These are phyloP conservation scores for Pleuronectes platessa DNA, from an alignment of 2,113 vertebrate species.

Conservation along the genomic window DNA sequence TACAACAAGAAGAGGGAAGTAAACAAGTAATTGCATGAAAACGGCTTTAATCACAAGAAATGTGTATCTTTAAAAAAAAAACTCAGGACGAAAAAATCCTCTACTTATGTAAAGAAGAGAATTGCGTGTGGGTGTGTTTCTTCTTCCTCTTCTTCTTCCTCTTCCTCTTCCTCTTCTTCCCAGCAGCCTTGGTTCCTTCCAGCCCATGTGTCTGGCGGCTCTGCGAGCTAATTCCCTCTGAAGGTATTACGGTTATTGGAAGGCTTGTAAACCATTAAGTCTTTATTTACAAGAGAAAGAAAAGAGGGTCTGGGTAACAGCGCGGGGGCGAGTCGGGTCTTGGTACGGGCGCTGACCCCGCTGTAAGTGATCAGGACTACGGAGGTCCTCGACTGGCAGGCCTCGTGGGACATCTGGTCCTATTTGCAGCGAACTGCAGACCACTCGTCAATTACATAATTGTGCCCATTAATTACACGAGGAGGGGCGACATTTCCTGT, in stretches of 20 bases:
- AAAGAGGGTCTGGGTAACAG: constrained; percentile 62
- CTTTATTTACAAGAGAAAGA: constrained; percentile 81
- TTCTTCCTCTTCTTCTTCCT: not conserved
- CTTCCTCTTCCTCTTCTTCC: constrained; percentile 11
- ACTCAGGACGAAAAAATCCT: not conserved
- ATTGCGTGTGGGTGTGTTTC: constrained; percentile 12
- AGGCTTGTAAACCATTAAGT: constrained; percentile 82
- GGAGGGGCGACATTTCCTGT: constrained; percentile 68
- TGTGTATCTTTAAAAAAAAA: not conserved
- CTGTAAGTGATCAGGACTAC: constrained; percentile 58
- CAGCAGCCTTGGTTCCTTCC: constrained; percentile 19
- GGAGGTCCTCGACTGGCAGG: constrained; percentile 19
- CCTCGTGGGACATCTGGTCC: constrained; percentile 73
- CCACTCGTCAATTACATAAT: constrained; percentile 79
- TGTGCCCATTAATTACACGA: constrained; percentile 79
- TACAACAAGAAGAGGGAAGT: constrained; percentile 26
- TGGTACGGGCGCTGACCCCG: constrained; percentile 71
- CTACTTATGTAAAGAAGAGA: not conserved
- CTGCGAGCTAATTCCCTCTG: constrained; percentile 75
- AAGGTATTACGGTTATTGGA: constrained; percentile 82
- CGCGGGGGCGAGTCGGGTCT: constrained; percentile 47
- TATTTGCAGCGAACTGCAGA: constrained; percentile 70
- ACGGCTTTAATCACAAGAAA: constrained; percentile 25
- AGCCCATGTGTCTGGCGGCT: constrained; percentile 60
- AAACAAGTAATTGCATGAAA: constrained; percentile 27